These are phyloP conservation scores for Allobates femoralis DNA, from an alignment of 2,797 vertebrate genomes.

Conservation along the genomic window DNA sequence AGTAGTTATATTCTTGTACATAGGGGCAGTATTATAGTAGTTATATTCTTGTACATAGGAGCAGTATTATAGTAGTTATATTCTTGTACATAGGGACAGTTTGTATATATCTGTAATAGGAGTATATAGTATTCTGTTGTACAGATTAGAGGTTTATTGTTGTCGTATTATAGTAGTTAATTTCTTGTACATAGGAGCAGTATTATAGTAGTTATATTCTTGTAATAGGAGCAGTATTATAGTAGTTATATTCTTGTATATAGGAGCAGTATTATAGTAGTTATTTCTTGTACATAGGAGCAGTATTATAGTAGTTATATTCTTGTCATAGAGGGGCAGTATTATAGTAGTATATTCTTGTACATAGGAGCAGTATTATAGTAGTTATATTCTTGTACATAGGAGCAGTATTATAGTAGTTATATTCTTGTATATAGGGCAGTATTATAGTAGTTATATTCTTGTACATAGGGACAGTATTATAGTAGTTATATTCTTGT, in stretches of 20 bases:
- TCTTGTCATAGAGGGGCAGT: neutral
- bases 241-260: conserved; percentile 11
- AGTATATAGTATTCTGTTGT: no score
- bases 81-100: neutral
- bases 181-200: neutral
- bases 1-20: no score
- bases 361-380: no score
- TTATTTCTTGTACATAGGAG: no score
- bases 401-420: conserved; percentile 4
- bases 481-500: no score
- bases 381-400: no score
- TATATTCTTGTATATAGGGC: conserved; percentile 8
- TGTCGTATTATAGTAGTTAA: conserved; percentile 9
- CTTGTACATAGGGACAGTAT: neutral
- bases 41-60: neutral
- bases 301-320: no score
- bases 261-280: neutral
- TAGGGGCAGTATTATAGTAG: neutral
- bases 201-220: neutral
- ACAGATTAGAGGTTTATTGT: no score
- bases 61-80: conserved; percentile 17
- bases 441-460: conserved; percentile 14
- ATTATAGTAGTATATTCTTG: conserved; percentile 7
- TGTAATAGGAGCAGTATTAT: conserved; percentile 7
- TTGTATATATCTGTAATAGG: no score